phyloP scores from a whole-genome alignment of 2,797 vertebrate genomes.

The Pantherophis alleghaniensis region DNA sequence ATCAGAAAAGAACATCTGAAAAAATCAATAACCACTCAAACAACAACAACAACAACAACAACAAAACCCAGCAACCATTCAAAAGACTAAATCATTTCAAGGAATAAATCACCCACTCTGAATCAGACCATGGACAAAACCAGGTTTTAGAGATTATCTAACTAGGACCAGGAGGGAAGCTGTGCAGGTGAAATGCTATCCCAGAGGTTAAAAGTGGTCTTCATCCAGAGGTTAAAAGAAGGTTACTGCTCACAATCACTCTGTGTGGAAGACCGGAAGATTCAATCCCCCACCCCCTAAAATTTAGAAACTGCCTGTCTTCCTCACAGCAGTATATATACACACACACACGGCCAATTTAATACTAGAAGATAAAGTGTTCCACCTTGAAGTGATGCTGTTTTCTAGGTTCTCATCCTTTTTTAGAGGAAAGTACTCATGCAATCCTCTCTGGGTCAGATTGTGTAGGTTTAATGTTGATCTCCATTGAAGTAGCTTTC shows the following conservation, averaged over 20 bases:
- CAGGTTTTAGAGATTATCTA: not conserved
- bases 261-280: too few species aligned
- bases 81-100: not conserved
- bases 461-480: not conserved
- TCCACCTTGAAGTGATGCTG: not conserved
- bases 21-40: not conserved
- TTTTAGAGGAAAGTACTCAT: not conserved
- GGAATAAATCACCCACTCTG: not conserved
- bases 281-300: too few species aligned
- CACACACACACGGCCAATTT: not conserved
- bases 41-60: not conserved
- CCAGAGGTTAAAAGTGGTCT: too few species aligned
- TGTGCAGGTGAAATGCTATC: not conserved
- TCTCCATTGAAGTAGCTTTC: conserved; percentile 5
- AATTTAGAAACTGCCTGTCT: too few species aligned
- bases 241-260: too few species aligned
- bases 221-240: too few species aligned
- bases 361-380: not conserved
- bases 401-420: not conserved
- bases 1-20: not conserved
- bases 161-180: not conserved
- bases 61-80: not conserved
- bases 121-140: not conserved
- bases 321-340: too few species aligned
- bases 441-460: not conserved